Percentiles rank a stretch among this genome's conserved stretches.
Evolutionary conservation across 2,797 vertebrate genomes (phyloP).

Genomic region (Gallinago stenura): DNA sequence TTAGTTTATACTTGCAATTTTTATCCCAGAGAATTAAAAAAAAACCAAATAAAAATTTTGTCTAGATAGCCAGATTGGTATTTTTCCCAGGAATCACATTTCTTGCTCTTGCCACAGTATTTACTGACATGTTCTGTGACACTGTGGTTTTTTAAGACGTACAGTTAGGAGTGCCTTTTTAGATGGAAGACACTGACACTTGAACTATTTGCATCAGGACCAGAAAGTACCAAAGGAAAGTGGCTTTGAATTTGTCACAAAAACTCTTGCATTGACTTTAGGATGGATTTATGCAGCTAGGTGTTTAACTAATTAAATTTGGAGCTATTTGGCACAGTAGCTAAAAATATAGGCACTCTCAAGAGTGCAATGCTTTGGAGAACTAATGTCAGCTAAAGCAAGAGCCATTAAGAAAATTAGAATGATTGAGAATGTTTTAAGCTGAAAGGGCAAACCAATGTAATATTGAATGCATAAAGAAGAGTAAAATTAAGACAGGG

Average conservation of each 20-base stretch:
- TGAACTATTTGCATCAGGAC: not conserved
- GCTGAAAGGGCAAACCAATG: not conserved
- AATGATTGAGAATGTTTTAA: not conserved
- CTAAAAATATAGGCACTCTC: not conserved
- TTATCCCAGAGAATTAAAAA: not conserved
- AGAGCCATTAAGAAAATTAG: not conserved
- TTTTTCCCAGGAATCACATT: not conserved
- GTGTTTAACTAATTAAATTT: constrained; percentile 12
- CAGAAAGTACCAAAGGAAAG: not conserved
- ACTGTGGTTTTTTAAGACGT: not conserved
- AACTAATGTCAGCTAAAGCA: not conserved
- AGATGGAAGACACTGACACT: not conserved
- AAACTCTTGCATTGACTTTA: not conserved
- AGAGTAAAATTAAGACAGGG: not conserved
- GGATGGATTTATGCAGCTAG: not conserved
- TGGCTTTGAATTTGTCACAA: not conserved
- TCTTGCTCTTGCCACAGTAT: not conserved
- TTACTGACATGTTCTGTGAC: not conserved
- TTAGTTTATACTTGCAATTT: not conserved
- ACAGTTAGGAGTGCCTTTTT: not conserved
- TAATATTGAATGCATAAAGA: not conserved
- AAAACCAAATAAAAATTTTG: not conserved
- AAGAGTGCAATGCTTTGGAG: not conserved
- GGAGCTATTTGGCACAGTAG: not conserved
- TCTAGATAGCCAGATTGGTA: not conserved